phyloP scores from a whole-genome alignment of 1,140 invertebrate species.

The Sarcophaga peregrina region DNA sequence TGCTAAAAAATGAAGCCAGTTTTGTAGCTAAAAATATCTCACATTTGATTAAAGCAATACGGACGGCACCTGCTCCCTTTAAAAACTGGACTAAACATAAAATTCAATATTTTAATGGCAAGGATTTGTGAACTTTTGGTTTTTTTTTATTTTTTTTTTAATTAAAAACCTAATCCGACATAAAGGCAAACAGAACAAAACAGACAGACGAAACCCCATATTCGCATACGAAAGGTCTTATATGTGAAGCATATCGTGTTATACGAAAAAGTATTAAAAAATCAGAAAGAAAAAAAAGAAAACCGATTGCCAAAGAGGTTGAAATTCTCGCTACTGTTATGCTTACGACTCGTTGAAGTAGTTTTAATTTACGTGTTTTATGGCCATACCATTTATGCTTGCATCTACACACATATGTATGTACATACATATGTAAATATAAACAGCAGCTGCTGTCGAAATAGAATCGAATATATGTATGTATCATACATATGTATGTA shows the following conservation, averaged over 20 bases:
- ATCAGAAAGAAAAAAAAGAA: neutral
- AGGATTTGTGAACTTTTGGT: slow-evolving; percentile 23
- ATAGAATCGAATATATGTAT: too few species aligned
- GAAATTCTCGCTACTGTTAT: neutral
- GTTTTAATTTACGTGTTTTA: neutral
- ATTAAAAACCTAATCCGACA: slow-evolving; percentile 30
- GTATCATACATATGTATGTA: too few species aligned
- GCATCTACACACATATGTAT: too few species aligned
- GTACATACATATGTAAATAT: too few species aligned
- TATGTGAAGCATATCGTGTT: neutral
- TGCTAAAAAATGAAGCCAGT: slow-evolving; percentile 36
- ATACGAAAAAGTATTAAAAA: neutral
- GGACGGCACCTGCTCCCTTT: slow-evolving; percentile 35
- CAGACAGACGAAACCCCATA: neutral
- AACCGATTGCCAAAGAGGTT: neutral
- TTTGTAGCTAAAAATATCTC: slow-evolving; percentile 32
- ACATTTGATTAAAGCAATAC: neutral
- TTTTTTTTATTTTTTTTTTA: slow-evolving; percentile 2
- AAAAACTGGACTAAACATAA: slow-evolving; percentile 10
- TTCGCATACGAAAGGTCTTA: neutral
- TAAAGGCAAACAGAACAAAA: neutral
- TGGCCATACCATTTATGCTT: neutral
- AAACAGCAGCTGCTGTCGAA: too few species aligned
- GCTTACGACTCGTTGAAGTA: neutral
- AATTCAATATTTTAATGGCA: slow-evolving; percentile 36